Conservation (phyloP, 2,888 invertebrate species). For the Heliconius sara region DNA sequence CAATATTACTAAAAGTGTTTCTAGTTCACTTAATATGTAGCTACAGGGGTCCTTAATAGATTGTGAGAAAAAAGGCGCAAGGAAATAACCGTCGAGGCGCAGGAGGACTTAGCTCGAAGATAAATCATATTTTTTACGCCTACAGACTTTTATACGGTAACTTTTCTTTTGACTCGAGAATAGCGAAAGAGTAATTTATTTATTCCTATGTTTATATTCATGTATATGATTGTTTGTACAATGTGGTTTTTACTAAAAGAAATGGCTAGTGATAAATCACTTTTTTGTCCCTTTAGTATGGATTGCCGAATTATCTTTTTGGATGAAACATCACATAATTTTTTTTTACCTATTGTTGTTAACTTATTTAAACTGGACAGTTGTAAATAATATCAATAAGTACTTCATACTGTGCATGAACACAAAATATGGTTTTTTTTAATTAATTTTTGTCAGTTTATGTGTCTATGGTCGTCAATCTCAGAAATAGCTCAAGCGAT, state of each 20-base stretch:
- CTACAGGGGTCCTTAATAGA: slow-evolving; percentile 7
- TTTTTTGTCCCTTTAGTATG: background rate
- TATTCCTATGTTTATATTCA: background rate
- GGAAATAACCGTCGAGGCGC: slow-evolving; percentile 16
- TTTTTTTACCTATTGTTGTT: too few relatives aligned
- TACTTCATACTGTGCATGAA: too few relatives aligned
- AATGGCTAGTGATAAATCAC: background rate
- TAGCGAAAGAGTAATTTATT: slow-evolving; percentile 16
- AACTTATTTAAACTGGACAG: too few relatives aligned
- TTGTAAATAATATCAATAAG: too few relatives aligned
- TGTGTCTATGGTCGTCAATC: too few relatives aligned
- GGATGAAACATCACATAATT: too few relatives aligned
- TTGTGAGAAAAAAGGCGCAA: slow-evolving; percentile 10
- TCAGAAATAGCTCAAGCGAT: too few relatives aligned
- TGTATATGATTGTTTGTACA: background rate
- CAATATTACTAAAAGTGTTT: background rate
- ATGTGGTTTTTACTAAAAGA: background rate
- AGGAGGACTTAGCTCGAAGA: slow-evolving; percentile 10
- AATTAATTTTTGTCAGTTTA: too few relatives aligned
- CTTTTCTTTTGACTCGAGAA: background rate
- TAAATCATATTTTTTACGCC: slow-evolving; percentile 26
- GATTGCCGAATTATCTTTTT: too few relatives aligned
- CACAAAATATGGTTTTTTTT: too few relatives aligned
- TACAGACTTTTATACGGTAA: slow-evolving; percentile 19
- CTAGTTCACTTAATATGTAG: background rate